These are phyloP conservation scores for Sebastes umbrosus DNA, from an alignment of 2,797 vertebrate genomes.

Conservation along the genomic window DNA sequence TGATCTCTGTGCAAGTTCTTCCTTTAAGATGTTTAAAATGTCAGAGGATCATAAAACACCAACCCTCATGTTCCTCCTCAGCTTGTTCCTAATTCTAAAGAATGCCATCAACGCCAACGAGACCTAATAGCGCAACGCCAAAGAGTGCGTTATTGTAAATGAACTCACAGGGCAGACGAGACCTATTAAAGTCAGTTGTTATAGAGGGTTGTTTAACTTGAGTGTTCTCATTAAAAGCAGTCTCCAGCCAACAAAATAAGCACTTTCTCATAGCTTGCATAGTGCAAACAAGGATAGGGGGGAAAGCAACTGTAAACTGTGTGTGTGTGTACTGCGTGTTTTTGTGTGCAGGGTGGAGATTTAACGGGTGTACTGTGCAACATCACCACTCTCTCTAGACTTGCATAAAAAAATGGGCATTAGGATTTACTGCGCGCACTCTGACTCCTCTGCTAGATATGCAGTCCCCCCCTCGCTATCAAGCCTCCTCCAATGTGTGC, in stretches of 20 bases:
- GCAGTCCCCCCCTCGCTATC: constrained; percentile 41
- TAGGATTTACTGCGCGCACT: constrained; percentile 44
- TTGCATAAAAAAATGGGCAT: constrained; percentile 53
- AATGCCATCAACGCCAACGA: constrained; percentile 53
- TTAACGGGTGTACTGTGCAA: constrained; percentile 64
- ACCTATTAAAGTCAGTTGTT: constrained; percentile 73
- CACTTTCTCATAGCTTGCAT: constrained; percentile 60
- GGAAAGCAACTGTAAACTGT: constrained; percentile 35
- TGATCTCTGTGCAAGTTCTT: constrained; percentile 25
- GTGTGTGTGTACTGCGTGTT: neutral
- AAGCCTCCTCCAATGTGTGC: constrained; percentile 33
- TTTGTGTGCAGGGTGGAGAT: constrained; percentile 8
- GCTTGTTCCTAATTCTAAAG: constrained; percentile 40
- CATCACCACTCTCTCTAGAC: constrained; percentile 51
- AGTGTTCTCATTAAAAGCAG: constrained; percentile 72
- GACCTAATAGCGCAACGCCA: constrained; percentile 51
- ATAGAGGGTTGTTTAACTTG: constrained; percentile 69
- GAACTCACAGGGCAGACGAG: constrained; percentile 62
- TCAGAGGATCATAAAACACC: constrained; percentile 56
- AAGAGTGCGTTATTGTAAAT: constrained; percentile 69
- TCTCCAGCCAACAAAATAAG: constrained; percentile 71
- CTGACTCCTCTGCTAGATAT: constrained; percentile 24
- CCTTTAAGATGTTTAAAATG: constrained; percentile 50
- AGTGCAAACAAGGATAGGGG: constrained; percentile 35
- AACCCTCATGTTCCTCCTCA: constrained; percentile 15